Evolutionary conservation across 2,113 vertebrate species (phyloP).

Genomic region (Bos taurus): ARS-UCD2.0 NC_037357.1:48897001-48897500

Average conservation of each 20-base stretch:
- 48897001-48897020: neutral
- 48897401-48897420: neutral
- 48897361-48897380: neutral
- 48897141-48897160: neutral
- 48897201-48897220: neutral
- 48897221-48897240: neutral
- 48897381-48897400: neutral
- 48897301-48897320: neutral
- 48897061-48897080: neutral
- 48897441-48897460: neutral
- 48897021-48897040: neutral
- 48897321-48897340: neutral
- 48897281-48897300: neutral
- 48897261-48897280: neutral
- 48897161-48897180: neutral
- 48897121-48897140: neutral
- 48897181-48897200: neutral
- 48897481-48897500: neutral
- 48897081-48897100: neutral
- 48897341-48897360: conserved; percentile 17
- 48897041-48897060: neutral
- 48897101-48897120: neutral
- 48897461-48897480: neutral
- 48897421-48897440: neutral
- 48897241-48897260: neutral